Evolutionary conservation across 2,113 vertebrate genomes (phyloP).

Genomic region (Micronycteris hirsuta): DNA sequence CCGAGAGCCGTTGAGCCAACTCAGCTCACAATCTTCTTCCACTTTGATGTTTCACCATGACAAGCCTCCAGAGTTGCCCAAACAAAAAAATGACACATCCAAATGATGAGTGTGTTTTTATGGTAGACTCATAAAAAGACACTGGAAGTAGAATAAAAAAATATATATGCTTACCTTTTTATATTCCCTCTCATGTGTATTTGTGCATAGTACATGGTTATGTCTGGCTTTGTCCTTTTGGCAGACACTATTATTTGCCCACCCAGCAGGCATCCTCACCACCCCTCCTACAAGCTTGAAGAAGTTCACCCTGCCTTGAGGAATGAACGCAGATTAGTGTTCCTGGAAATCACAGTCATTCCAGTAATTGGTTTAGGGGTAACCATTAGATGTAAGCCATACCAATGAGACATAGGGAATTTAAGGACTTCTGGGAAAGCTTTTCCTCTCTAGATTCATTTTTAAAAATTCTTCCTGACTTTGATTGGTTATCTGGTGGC

Average conservation of each 20-base stretch:
- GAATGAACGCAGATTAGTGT: neutral
- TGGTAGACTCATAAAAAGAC: constrained; percentile 49
- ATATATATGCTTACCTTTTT: neutral
- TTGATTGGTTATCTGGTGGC: neutral
- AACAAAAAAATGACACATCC: constrained; percentile 51
- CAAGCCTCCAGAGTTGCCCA: constrained; percentile 49
- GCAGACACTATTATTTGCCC: neutral
- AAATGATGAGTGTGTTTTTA: constrained; percentile 53
- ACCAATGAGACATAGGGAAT: neutral
- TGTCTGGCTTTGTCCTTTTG: neutral
- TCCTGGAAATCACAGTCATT: neutral
- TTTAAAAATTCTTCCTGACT: neutral
- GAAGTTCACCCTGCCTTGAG: neutral
- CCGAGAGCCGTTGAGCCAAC: constrained; percentile 52
- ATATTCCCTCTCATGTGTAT: neutral
- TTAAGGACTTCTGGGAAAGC: neutral
- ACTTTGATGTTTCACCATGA: constrained; percentile 72
- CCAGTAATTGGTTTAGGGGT: neutral
- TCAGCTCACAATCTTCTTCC: constrained; percentile 59
- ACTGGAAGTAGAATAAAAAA: neutral
- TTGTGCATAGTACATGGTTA: neutral
- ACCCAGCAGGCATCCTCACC: neutral
- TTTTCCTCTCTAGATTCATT: neutral
- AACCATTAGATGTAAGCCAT: neutral
- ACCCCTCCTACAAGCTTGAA: neutral